Base-by-base conservation (phyloP, 1,140 invertebrate species). In the Drosophila bifasciata region DNA sequence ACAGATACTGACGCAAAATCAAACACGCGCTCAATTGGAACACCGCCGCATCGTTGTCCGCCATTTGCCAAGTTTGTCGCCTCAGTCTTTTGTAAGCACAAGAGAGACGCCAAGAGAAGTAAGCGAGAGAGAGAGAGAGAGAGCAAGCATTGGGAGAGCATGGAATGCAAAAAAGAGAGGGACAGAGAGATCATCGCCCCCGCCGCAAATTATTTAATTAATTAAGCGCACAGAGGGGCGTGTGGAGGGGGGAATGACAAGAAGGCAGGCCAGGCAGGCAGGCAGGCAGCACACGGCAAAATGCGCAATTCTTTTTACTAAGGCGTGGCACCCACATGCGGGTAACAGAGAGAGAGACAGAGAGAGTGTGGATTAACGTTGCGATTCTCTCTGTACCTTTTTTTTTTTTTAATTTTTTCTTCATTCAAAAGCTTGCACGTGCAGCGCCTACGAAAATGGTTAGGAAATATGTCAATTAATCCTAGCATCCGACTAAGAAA, bases 11-110 rank as follows among this genome's bases (percentile, higher is more conserved):
- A 25, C 46, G 19, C 25, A 45, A 19, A 19, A 9, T 36, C 15
- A 41, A 41, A 43, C 19, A 53, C 36, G 11, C 17, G 51, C 59
- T 73, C 70, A 73, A 73, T 73, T 73, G 70, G 69, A 73, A 73
- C 70, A 23, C 41, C 44, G 16, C 16, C 39, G 43, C 70, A 17
- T 41, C 44, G 16, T 36, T 39, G 43, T 25, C 61, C 52, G 72
- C 79, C 69, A 44, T 74, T 70, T 71, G 50, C 46, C 79, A 75
- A 85, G 80, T 84, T 85, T 76, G 80, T 84, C 76, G 80, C 80
- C 70, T 79, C 36, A 85, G 80, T 84, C 80, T 85, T 84, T 85
- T 60, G 80, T 76, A 68, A 28, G 17, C 60, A 21, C 11, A 39
- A 32, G 55, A 21, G 36, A 43, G 49, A 55, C 16, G 5, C n/a